Conservation (phyloP, 2,888 invertebrate species). For the Netelia fuscicornis region DNA sequence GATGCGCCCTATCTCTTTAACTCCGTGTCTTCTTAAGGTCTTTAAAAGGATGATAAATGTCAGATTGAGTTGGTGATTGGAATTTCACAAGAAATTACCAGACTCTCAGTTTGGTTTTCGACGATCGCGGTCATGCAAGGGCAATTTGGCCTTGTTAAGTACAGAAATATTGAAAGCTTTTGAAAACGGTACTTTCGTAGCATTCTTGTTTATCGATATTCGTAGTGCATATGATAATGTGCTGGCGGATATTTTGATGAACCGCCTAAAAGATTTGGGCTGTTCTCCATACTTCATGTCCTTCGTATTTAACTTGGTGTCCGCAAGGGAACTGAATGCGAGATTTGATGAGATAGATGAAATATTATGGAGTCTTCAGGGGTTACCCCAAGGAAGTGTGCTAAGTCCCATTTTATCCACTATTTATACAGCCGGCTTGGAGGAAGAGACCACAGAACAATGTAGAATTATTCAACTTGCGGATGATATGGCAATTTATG, state of each 20-base stretch:
- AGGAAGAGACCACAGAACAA: background rate
- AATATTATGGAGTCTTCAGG: no score
- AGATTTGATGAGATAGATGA: no score
- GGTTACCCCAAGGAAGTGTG: background rate
- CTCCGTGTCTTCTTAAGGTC: conserved; percentile 42
- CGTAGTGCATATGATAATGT: conserved; percentile 23
- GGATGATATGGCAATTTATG: conserved; percentile 18
- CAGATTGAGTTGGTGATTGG: conserved; percentile 45
- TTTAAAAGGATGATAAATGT: conserved; percentile 44
- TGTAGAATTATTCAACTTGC: conserved; percentile 10
- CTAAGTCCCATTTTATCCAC: conserved; percentile 1
- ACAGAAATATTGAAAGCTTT: conserved; percentile 1
- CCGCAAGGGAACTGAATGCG: no score
- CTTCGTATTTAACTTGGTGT: background rate
- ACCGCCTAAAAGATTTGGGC: background rate
- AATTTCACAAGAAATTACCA: conserved; percentile 21
- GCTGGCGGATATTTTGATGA: background rate
- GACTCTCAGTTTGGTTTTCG: conserved; percentile 26
- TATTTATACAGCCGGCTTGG: background rate
- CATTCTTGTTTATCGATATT: conserved; percentile 20
- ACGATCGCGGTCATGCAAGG: background rate
- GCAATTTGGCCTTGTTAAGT: background rate
- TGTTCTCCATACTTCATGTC: background rate
- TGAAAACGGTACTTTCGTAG: background rate
- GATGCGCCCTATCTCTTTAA: conserved; percentile 49